These are phyloP conservation scores for Xanthorhoe spadicearia DNA, from an alignment of 2,888 invertebrate genomes.

Conservation along the genomic window DNA sequence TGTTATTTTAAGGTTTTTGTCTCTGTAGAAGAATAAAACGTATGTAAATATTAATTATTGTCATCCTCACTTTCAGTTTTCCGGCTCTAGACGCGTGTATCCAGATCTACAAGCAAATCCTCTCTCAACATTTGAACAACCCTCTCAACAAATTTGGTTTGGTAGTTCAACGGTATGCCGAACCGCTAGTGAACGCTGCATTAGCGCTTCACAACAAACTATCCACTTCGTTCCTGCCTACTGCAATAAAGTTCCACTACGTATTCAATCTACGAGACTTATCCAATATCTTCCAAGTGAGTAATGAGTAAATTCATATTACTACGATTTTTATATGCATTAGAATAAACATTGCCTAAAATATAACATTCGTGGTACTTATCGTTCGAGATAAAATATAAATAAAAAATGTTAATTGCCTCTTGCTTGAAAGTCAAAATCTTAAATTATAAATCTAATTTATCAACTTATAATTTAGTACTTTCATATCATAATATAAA, in stretches of 20 bases:
- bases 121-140: constrained; percentile 89
- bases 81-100: constrained; percentile 92
- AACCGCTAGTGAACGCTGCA: constrained; percentile 88
- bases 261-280: constrained; percentile 96
- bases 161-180: constrained; percentile 84
- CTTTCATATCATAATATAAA: neutral
- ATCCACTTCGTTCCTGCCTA: constrained; percentile 92
- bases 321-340: too few relatives aligned
- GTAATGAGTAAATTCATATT: neutral
- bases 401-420: too few relatives aligned
- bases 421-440: too few relatives aligned
- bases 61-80: constrained; percentile 84
- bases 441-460: too few relatives aligned
- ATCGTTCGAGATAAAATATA: too few relatives aligned
- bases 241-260: constrained; percentile 97
- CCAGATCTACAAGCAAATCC: constrained; percentile 93
- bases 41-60: neutral
- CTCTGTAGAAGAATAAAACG: too few relatives aligned
- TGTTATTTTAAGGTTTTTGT: too few relatives aligned
- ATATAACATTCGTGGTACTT: too few relatives aligned
- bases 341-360: too few relatives aligned
- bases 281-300: constrained; percentile 96
- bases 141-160: constrained; percentile 88
- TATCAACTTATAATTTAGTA: neutral
- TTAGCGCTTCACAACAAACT: constrained; percentile 91